Conservation (phyloP, 64 coral and sea anemone genomes). For the Hydrozoanthus tunicans region DNA sequence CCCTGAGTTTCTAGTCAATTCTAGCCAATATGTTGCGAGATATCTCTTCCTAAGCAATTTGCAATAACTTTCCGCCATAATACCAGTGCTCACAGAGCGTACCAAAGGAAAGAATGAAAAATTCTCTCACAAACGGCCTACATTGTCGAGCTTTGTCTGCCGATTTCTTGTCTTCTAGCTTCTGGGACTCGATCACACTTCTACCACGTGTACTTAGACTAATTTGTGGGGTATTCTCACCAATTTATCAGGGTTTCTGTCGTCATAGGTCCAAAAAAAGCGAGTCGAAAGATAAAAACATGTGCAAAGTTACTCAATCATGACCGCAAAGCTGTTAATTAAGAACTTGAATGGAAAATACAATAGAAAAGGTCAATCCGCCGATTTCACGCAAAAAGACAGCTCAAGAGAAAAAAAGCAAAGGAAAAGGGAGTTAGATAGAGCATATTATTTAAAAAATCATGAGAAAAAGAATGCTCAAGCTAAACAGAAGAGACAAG, state of each 20-base stretch:
- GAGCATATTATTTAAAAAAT: constrained; percentile 7
- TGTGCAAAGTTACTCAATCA: neutral
- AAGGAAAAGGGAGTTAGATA: constrained; percentile 3
- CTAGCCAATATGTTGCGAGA: neutral
- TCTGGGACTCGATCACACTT: neutral
- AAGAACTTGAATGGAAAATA: neutral
- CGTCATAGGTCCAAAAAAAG: neutral
- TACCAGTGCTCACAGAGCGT: constrained; percentile 1
- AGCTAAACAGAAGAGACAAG: neutral
- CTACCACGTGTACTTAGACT: neutral
- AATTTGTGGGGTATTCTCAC: neutral
- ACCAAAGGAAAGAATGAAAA: neutral
- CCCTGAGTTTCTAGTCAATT: neutral
- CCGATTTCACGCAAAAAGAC: neutral
- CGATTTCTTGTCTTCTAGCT: neutral
- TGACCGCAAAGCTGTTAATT: neutral
- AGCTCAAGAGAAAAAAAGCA: neutral
- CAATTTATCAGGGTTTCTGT: neutral
- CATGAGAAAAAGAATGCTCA: neutral
- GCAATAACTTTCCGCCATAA: neutral
- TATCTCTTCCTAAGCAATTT: neutral
- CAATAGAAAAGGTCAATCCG: neutral
- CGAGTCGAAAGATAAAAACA: neutral
- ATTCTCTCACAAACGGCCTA: neutral
- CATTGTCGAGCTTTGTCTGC: neutral